Percentiles rank a stretch among this genome's conserved stretches.
Conservation (phyloP, 2,888 invertebrate species). For the Hartigia nigra region DNA sequence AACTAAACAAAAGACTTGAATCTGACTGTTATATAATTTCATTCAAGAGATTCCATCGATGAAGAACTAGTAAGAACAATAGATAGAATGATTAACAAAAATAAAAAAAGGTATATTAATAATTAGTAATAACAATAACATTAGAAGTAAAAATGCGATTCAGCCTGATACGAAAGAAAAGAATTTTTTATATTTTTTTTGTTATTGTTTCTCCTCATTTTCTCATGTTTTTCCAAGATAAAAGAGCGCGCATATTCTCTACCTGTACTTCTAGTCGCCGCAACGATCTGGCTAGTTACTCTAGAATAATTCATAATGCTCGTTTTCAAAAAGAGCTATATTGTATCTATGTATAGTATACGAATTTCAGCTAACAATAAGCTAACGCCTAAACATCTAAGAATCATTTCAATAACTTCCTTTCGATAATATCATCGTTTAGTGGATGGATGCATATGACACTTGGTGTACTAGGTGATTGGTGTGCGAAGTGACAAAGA, state of each 20-base stretch:
- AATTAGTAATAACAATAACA: neutral
- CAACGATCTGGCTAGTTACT: neutral
- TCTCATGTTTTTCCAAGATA: neutral
- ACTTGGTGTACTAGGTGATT: neutral
- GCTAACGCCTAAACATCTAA: slow-evolving; percentile 36
- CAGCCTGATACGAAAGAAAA: neutral
- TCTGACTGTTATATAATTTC: neutral
- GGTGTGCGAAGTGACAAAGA: neutral
- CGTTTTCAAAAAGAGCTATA: neutral
- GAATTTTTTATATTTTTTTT: neutral
- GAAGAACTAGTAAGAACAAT: neutral
- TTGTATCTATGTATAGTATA: neutral
- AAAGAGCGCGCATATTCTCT: neutral
- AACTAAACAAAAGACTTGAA: neutral
- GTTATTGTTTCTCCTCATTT: neutral
- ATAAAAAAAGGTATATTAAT: neutral
- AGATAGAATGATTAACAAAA: neutral
- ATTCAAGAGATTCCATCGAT: neutral
- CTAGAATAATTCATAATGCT: neutral
- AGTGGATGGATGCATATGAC: neutral
- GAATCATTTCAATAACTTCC: slow-evolving; percentile 32
- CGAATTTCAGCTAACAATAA: slow-evolving; percentile 21
- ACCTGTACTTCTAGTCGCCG: neutral
- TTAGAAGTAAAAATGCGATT: neutral
- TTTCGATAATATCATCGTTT: neutral